Evolutionary conservation across 53 echinoderm and acorn worm species (phyloP).

Genomic region (Stichopus horrens): DNA sequence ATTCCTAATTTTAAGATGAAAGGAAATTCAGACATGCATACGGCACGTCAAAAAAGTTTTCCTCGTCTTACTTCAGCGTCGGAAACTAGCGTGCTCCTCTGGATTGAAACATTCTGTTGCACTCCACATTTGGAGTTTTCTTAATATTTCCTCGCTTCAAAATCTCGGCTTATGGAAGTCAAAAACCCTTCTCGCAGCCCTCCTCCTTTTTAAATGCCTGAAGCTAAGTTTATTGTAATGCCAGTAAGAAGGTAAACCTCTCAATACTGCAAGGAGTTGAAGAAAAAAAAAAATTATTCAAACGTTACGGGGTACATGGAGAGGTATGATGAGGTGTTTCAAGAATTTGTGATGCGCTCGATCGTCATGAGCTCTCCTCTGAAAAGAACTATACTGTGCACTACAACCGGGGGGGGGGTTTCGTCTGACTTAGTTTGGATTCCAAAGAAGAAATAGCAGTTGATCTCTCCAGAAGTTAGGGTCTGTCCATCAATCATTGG

Average conservation of each 20-base stretch:
- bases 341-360: too few relatives aligned
- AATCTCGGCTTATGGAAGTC: not conserved
- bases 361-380: too few relatives aligned
- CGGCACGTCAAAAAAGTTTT: not conserved
- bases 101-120: slow-evolving; percentile 1
- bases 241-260: slow-evolving; percentile 11
- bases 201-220: not conserved
- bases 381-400: too few relatives aligned
- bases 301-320: not conserved
- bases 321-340: not conserved
- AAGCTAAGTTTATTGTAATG: not conserved
- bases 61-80: not conserved
- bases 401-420: too few relatives aligned
- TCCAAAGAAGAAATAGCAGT: too few relatives aligned
- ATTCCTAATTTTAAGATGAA: not conserved
- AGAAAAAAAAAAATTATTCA: slow-evolving; percentile 1
- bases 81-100: not conserved
- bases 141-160: not conserved
- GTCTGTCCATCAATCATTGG: too few relatives aligned
- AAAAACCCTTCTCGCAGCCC: not conserved
- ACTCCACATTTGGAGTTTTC: not conserved
- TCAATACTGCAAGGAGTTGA: not conserved
- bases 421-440: too few relatives aligned
- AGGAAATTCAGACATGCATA: not conserved
- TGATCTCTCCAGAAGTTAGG: too few relatives aligned